Evolutionary conservation across 1,140 invertebrate species (phyloP), one percentile per base, ranked within the genome.

Genomic region (Magallana ariakensis): DNA sequence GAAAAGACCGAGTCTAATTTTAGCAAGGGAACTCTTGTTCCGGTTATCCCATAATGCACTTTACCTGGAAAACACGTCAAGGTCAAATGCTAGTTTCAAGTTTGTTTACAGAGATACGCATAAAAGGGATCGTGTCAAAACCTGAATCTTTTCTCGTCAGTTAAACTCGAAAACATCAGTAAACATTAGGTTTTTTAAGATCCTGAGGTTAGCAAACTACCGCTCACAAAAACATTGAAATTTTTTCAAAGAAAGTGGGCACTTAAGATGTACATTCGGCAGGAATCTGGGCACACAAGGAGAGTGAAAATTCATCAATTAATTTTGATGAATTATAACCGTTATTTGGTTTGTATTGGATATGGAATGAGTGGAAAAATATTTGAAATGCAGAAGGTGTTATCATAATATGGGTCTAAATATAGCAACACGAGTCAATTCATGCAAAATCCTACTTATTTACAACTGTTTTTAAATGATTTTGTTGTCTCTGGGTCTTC

Each of bases 141-240:
- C 19, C 19, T 19, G 19, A 26, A 70, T 70, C 66, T 26, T 22
- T 70, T 70, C 19, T 70, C 66, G 66, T 70, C 66, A 70, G 66
- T 70, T 70, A 70, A 66, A 70, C 66, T 70, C 19, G 33, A 70
- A 70, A 70, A 70, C 66, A 70, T 70, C 66, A 70, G 62, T 70
- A 22, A 66, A 66, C 62, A 66, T 66, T 66, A 66, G n/a, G 19
- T 66, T 66, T 33, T 19, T 66, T 10, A 66, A 66, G 62, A 66
- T 62, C 60, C 60, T 62, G 60, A 66, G 60, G n/a, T 1, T n/a
- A 62, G 1, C 15, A 66, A 66, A 60, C 57, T 60, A 60, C 13
- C 11, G 11, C 57, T 60, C 57, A 60, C 57, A 60, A 60, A 60
- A 60, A 13, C 57, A 5, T 15, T 60, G 57, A 60, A 60, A 60